Percentiles rank a stretch among this genome's conserved stretches.
Evolutionary conservation across 2,888 invertebrate genomes (phyloP).

Genomic region (Timema cristinae): DNA sequence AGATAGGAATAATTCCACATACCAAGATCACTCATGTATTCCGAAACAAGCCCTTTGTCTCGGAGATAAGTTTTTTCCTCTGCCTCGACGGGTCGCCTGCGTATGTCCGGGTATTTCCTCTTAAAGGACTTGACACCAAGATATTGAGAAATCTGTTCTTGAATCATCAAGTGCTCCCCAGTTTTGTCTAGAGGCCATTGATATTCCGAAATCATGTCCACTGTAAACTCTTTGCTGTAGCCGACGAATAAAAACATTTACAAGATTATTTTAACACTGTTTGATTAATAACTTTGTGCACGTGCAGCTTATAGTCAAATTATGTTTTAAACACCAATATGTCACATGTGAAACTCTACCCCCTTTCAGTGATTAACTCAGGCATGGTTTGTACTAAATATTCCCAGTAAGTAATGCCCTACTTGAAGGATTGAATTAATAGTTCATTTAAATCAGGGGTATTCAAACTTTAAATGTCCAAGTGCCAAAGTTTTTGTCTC

Average conservation of each 20-base stretch:
- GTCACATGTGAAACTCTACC: no score
- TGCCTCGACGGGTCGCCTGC: constrained; percentile 79
- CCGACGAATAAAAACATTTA: background rate
- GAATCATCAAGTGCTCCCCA: constrained; percentile 86
- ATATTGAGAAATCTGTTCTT: constrained; percentile 94
- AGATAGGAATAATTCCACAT: constrained; percentile 19
- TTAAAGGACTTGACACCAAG: constrained; percentile 95
- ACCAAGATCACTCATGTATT: constrained; percentile 91
- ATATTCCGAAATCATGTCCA: constrained; percentile 89
- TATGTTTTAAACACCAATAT: no score
- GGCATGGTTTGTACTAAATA: no score
- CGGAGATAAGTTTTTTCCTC: constrained; percentile 87
- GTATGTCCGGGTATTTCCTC: constrained; percentile 87
- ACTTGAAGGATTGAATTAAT: no score
- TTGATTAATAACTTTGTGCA: background rate
- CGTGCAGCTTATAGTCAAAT: no score
- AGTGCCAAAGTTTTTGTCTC: no score
- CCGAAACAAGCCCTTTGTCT: constrained; percentile 76
- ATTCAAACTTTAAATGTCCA: no score
- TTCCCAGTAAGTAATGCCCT: no score
- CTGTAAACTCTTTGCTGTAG: constrained; percentile 55
- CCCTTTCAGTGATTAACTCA: no score
- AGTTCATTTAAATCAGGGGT: no score
- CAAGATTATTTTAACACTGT: background rate
- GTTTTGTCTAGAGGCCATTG: constrained; percentile 73